These are phyloP conservation scores for Trematomus loennbergii DNA, from an alignment of 2,113 vertebrate species.

Conservation along the genomic window DNA sequence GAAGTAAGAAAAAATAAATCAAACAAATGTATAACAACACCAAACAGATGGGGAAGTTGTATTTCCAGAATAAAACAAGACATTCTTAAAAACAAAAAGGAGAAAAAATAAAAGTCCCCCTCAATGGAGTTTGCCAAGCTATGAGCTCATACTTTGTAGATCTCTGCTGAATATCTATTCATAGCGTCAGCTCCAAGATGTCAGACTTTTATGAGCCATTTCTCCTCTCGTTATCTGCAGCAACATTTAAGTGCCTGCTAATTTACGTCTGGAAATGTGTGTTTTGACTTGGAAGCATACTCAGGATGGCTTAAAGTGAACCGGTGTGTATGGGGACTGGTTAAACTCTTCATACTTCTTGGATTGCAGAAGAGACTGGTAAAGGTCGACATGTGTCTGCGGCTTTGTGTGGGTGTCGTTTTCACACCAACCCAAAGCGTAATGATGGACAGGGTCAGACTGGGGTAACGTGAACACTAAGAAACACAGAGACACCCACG, in stretches of 20 bases:
- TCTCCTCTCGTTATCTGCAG: constrained; percentile 76
- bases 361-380: background rate
- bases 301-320: constrained; percentile 6
- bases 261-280: constrained; percentile 64
- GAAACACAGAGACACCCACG: background rate
- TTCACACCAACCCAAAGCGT: background rate
- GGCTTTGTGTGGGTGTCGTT: background rate
- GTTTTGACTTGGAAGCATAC: constrained; percentile 56
- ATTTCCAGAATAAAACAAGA: constrained; percentile 77
- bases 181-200: constrained; percentile 74
- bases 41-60: constrained; percentile 79
- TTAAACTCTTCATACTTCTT: constrained; percentile 37
- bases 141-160: constrained; percentile 77
- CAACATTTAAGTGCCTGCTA: constrained; percentile 66
- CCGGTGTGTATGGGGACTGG: background rate
- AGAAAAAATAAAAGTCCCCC: constrained; percentile 17
- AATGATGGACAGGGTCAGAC: constrained; percentile 32
- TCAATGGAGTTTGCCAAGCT: constrained; percentile 58
- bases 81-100: constrained; percentile 37
- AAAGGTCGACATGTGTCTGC: constrained; percentile 13
- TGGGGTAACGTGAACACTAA: constrained; percentile 19
- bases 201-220: constrained; percentile 74
- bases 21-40: constrained; percentile 74
- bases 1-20: constrained; percentile 49
- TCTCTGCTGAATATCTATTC: constrained; percentile 78